Percentiles rank a stretch among this genome's conserved stretches.
Conservation (phyloP, 2,888 invertebrate species). For the Hypomecis punctinalis region DNA sequence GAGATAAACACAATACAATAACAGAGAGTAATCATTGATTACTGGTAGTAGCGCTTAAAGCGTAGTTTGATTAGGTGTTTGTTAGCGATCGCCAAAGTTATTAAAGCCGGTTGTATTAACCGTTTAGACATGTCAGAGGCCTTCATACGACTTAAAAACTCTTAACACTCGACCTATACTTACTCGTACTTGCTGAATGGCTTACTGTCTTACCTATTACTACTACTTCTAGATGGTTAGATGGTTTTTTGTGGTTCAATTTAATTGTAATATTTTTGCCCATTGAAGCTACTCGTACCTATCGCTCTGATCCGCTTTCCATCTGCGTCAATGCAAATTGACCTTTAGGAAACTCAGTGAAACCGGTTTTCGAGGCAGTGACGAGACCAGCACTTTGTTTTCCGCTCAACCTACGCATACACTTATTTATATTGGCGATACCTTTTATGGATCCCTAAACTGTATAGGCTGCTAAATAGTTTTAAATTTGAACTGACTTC, state of each 20-base stretch:
- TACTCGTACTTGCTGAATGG: neutral
- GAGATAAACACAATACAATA: too few species aligned
- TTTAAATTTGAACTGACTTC: too few species aligned
- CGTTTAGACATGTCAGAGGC: too few species aligned
- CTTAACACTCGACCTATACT: too few species aligned
- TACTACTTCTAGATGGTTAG: too few species aligned
- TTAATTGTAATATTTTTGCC: neutral
- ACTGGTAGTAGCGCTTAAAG: too few species aligned
- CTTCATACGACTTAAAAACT: too few species aligned
- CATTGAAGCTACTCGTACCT: neutral
- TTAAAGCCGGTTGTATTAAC: too few species aligned
- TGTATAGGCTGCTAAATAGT: neutral
- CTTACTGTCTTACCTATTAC: neutral
- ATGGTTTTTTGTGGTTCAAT: neutral
- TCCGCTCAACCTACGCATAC: neutral
- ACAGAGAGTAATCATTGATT: too few species aligned
- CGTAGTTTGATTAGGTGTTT: too few species aligned
- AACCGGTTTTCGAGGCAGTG: constrained; percentile 8
- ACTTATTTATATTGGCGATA: neutral
- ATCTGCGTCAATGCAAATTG: constrained; percentile 14
- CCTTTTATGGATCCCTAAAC: neutral
- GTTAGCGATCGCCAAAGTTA: too few species aligned
- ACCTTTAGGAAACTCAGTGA: constrained; percentile 11
- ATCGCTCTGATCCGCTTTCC: constrained; percentile 4
- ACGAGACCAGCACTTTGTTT: constrained; percentile 5